Evolutionary conservation across 2,888 invertebrate species (phyloP).

Genomic region (Xanthorhoe designata): DNA sequence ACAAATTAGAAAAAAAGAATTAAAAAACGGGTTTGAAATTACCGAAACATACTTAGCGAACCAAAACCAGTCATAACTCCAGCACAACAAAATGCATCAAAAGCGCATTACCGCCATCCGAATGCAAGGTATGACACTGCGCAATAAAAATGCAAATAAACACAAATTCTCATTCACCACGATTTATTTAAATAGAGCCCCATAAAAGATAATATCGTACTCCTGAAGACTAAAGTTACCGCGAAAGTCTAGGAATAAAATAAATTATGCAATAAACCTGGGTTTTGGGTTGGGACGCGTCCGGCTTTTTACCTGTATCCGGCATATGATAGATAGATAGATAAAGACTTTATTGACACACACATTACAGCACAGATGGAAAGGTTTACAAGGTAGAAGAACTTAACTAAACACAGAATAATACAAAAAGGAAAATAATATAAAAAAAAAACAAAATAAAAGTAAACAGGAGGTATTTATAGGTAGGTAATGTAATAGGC

Average conservation of each 20-base stretch:
- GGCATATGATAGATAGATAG: background rate
- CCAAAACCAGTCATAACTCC: constrained; percentile 16
- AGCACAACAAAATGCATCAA: constrained; percentile 31
- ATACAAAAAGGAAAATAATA: too few relatives aligned
- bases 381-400: too few relatives aligned
- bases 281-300: constrained; percentile 15
- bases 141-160: constrained; percentile 48
- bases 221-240: constrained; percentile 45
- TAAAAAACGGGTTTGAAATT: too few relatives aligned
- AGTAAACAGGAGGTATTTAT: too few relatives aligned
- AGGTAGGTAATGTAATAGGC: too few relatives aligned
- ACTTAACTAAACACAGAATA: too few relatives aligned
- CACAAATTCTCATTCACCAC: constrained; percentile 46
- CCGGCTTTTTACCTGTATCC: constrained; percentile 12
- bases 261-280: constrained; percentile 48
- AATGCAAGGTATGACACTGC: constrained; percentile 36
- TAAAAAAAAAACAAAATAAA: too few relatives aligned
- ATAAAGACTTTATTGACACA: too few relatives aligned
- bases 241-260: constrained; percentile 47
- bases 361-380: too few relatives aligned
- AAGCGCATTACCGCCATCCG: constrained; percentile 32
- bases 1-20: too few relatives aligned
- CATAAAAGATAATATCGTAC: constrained; percentile 48
- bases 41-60: too few relatives aligned
- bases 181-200: constrained; percentile 47